Evolutionary conservation across 2,888 invertebrate genomes (phyloP), one percentile per base, ranked within the genome.

Genomic region (Junonia oenone): DNA sequence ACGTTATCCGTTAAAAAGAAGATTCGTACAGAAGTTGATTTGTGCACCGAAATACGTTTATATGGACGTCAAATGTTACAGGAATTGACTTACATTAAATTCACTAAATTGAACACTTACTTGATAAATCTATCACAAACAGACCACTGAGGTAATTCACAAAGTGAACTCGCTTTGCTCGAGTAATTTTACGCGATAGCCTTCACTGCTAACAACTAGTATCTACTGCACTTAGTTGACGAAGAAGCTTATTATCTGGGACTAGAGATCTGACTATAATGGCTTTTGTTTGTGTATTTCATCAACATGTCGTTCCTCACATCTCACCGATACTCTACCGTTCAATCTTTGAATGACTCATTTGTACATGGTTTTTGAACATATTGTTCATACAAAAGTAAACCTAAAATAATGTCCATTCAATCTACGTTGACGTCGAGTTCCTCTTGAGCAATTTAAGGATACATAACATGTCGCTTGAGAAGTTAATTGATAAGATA

Each of bases 51-150:
- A 51, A 62, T 62, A 56, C 68, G 66, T 61, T 63, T 65, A 69
- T 69, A 76, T 81, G 82, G 83, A 86, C 84, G 83, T 75, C 79
- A 82, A 84, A 75, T 74, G 76, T 78, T 82, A 81, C 73, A 76
- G 73, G 75, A 87, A 85, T 85, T 87, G 81, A 88, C 87, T 81
- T 83, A 83, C 65, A 69, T 72, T 75, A 78, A 81, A 81, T 72
- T 72, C 81, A 80, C 73, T 83, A 81, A 76, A 79, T 78, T 88
- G 89, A 89, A 90, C 89, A 90, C 89, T 87, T 89, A 90, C 77
- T 78, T 88, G 88, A 88, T 89, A 89, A 82, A 83, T 80, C 85
- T 88, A 89, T 88, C 87, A 89, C 88, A 89, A 82, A 83, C 75
- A 83, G 81, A 83, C 79, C 84, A 82, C 82, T 86, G 89, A 89